Conservation (phyloP, 1,140 invertebrate genomes). For the Oscheius sp. region DNA sequence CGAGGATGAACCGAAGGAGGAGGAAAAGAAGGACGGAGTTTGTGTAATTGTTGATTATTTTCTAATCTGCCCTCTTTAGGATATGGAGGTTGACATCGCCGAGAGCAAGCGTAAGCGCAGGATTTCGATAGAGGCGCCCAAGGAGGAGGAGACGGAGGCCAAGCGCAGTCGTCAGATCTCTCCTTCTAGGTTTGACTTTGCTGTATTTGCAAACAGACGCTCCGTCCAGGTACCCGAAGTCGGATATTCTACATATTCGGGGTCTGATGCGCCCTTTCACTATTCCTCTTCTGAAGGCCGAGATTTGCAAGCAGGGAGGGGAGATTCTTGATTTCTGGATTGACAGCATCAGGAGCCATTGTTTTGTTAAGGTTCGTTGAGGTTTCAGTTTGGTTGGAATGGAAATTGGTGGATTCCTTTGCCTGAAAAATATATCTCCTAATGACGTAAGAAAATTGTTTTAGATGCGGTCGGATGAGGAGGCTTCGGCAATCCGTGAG, state of each 20-base stretch:
- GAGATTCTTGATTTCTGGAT: conserved; percentile 48
- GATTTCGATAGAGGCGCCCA: not conserved
- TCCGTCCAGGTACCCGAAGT: conserved; percentile 37
- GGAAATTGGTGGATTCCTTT: no score
- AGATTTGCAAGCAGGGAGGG: conserved; percentile 43
- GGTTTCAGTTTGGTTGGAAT: not conserved
- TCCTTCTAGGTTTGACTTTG: no score
- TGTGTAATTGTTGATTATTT: not conserved
- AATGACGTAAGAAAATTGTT: not conserved
- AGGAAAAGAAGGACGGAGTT: conserved; percentile 1
- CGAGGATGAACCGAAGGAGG: conserved; percentile 16
- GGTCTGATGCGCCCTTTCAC: conserved; percentile 50
- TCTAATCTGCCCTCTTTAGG: no score
- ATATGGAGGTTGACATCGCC: no score
- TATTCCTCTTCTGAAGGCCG: conserved; percentile 17
- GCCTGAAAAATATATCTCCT: conserved; percentile 31
- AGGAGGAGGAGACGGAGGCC: not conserved
- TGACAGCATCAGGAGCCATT: conserved; percentile 52
- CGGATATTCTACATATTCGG: conserved; percentile 43
- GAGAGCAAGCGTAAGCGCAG: not conserved
- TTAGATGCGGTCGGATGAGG: conserved; percentile 45
- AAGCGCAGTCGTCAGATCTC: no score
- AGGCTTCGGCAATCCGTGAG: conserved; percentile 43
- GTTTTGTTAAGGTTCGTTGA: conserved; percentile 46
- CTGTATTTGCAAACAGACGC: no score